A percentile compares a stretch with the other conserved stretches of the same genome.
Conservation (phyloP, 2,888 invertebrate genomes). For the Bhutanitis thaidina region DNA sequence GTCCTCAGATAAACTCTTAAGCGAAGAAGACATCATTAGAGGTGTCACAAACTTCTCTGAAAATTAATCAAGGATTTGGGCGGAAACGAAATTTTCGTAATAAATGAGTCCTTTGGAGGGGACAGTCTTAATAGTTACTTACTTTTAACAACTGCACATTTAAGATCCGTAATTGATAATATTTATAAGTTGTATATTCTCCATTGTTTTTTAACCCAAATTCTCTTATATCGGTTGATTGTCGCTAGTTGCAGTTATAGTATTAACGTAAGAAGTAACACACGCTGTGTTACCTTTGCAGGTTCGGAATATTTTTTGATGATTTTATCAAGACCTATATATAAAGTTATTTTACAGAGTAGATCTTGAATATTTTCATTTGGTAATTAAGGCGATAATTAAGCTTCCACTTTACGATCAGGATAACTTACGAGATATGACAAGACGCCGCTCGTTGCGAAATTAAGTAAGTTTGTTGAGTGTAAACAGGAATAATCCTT, state of each 20-base stretch:
- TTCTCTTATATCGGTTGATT: too few species aligned
- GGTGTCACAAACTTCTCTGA: conserved; percentile 46
- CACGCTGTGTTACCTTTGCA: too few species aligned
- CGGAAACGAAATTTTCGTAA: conserved; percentile 22
- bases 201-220: too few species aligned
- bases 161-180: too few species aligned
- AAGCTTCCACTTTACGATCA: conserved; percentile 14
- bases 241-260: too few species aligned
- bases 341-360: too few species aligned
- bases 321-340: too few species aligned
- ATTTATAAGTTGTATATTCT: too few species aligned
- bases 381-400: not conserved
- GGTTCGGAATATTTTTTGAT: too few species aligned
- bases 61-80: conserved; percentile 40
- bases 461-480: conserved; percentile 80
- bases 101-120: conserved; percentile 13
- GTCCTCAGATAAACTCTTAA: conserved; percentile 41
- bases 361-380: not conserved
- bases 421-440: conserved; percentile 53
- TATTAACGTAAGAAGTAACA: too few species aligned
- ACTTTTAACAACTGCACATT: not conserved
- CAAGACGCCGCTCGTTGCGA: conserved; percentile 69
- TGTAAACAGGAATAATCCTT: conserved; percentile 80
- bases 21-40: conserved; percentile 51
- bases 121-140: conserved; percentile 4